Base-by-base conservation (phyloP, 2,888 invertebrate genomes). In the Anorthoa munda region DNA sequence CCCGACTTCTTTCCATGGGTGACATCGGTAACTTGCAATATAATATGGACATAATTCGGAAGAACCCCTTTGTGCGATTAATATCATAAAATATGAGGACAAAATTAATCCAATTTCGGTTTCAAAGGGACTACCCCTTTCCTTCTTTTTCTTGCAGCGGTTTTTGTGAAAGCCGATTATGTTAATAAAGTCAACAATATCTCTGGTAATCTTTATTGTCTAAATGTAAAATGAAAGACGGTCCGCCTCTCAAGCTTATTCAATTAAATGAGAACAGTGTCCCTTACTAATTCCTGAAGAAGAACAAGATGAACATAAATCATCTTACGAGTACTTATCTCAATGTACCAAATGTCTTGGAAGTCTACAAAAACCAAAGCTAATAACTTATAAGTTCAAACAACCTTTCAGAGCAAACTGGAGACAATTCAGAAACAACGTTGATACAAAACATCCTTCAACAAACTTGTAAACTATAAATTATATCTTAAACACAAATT, bases 391-490 rank as follows among this genome's bases (percentile, higher is more conserved):
- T 64, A 67, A 78, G 61, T 60, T 39, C 26, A 26, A 50, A 67
- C 66, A 66, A 66, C 67, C 17, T 58, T 65, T 68, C 75, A 68
- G 21, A 39, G 68, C 59, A 75, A 78, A 70, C 69, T 68, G n/a
- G 15, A 61, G 51, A 66, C 63, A 66, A 56, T 59, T 71, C 60
- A 53, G 48, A 61, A 69, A 70, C 67, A 66, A 66, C 18, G 55
- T 56, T 70, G 72, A 79, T 59, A 77, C 76, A 72, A 84, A 74
- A 82, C 76, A 61, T 73, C 61, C 66, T 59, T 51, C 53, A 31
- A 73, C 70, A 67, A 84, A 77, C 77, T 82, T 84, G 46, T 46
- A 1, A 60, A 66, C 79, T 77, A 72, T 76, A 81, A 83, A 81
- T 83, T 81, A 79, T 75, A 31, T 59, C 63, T 45, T 56, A 61